Percentiles rank a stretch among this genome's conserved stretches.
Conservation (phyloP, 2,797 vertebrate species). For the Clarias laeviceps region DNA sequence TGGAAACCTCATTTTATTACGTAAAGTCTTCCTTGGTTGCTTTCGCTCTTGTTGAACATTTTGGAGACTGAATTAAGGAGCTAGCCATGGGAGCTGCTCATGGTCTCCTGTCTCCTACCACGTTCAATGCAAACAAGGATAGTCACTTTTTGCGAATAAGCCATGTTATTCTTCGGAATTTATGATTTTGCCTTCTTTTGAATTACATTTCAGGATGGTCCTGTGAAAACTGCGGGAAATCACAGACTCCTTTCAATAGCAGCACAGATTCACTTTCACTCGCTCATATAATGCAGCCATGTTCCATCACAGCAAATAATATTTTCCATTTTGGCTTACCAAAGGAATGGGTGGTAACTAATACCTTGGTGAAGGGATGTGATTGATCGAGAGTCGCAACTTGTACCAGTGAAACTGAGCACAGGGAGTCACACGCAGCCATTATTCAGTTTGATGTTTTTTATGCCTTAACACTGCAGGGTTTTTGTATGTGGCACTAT, state of each 20-base stretch:
- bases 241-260: constrained; percentile 64
- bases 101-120: constrained; percentile 63
- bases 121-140: constrained; percentile 62
- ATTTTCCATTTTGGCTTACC: constrained; percentile 66
- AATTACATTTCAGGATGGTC: constrained; percentile 59
- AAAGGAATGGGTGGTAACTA: constrained; percentile 69
- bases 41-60: constrained; percentile 73
- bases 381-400: constrained; percentile 57
- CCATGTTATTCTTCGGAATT: constrained; percentile 79
- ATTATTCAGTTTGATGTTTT: constrained; percentile 74
- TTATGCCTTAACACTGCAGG: constrained; percentile 82
- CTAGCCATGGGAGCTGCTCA: constrained; percentile 62
- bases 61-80: constrained; percentile 72
- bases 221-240: constrained; percentile 63
- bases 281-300: constrained; percentile 33
- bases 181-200: constrained; percentile 76
- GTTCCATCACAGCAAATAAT: constrained; percentile 36
- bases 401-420: constrained; percentile 58
- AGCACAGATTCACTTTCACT: constrained; percentile 62
- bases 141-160: constrained; percentile 75
- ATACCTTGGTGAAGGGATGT: constrained; percentile 54
- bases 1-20: constrained; percentile 55
- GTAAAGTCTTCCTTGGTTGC: constrained; percentile 79
- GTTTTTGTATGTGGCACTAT: constrained; percentile 63
- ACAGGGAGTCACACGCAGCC: constrained; percentile 69